Conservation (phyloP, 2,888 invertebrate genomes). For the Prosapia bicincta region DNA sequence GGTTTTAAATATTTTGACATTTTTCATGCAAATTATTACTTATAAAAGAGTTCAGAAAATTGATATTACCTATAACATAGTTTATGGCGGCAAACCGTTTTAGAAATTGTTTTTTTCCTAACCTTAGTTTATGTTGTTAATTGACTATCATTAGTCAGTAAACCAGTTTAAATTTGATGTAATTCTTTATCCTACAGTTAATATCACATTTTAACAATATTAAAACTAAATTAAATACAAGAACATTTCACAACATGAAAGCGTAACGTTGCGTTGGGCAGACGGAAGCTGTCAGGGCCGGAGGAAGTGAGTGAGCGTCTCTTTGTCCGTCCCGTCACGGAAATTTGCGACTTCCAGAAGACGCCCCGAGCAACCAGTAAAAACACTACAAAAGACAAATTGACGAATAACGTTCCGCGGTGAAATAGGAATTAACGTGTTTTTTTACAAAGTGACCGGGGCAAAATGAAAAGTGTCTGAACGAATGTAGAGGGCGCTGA, state of each 20-base stretch:
- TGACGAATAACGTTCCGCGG: neutral
- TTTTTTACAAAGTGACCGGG: conserved; percentile 29
- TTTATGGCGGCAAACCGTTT: too few relatives aligned
- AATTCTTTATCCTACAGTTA: too few relatives aligned
- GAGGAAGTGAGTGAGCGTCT: neutral
- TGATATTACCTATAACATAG: too few relatives aligned
- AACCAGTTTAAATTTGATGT: too few relatives aligned
- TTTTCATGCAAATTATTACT: too few relatives aligned
- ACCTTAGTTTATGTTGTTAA: too few relatives aligned
- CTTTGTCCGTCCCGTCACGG: neutral
- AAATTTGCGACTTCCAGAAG: neutral
- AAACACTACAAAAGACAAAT: conserved; percentile 2
- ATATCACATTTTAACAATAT: too few relatives aligned
- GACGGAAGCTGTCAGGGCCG: neutral
- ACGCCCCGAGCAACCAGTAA: neutral
- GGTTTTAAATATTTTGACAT: too few relatives aligned
- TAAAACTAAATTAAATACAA: too few relatives aligned
- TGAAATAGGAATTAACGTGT: neutral
- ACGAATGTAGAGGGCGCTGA: conserved; percentile 19
- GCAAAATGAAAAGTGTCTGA: conserved; percentile 30
- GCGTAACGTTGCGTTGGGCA: neutral
- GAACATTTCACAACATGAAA: neutral
- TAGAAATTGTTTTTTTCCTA: too few relatives aligned
- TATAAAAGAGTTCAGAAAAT: too few relatives aligned
- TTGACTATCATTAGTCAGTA: too few relatives aligned